Evolutionary conservation across 2,113 vertebrate species (phyloP).

Genomic region (Eudyptes chrysolophus): DNA sequence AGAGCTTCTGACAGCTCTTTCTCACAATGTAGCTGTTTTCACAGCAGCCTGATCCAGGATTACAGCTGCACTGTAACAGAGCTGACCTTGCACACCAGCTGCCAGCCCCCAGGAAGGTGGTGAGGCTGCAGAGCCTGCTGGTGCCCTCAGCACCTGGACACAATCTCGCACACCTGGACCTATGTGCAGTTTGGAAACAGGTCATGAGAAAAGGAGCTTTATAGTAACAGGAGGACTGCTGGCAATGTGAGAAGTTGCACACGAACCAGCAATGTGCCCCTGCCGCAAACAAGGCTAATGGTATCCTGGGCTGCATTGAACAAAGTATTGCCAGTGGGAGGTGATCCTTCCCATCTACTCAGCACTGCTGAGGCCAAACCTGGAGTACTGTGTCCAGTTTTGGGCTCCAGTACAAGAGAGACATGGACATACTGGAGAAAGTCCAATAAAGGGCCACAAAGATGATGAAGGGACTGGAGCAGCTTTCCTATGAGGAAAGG

Average conservation of each 20-base stretch:
- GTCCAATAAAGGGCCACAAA: neutral
- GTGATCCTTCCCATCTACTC: neutral
- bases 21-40: neutral
- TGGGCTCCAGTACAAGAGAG: neutral
- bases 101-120: neutral
- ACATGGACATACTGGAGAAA: neutral
- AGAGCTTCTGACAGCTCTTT: neutral
- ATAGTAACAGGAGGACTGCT: neutral
- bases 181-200: accelerated
- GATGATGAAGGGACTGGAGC: neutral
- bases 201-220: neutral
- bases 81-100: neutral
- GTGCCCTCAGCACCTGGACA: neutral
- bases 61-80: neutral
- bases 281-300: neutral
- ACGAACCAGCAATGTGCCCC: neutral
- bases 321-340: neutral
- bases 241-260: neutral
- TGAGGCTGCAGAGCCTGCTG: neutral
- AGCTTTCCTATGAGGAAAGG: neutral
- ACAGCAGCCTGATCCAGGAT: neutral
- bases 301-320: neutral
- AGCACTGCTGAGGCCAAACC: too few relatives aligned
- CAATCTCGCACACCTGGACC: neutral
- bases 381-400: neutral